phyloP scores from a whole-genome alignment of 2,113 vertebrate genomes.

The Thalassarche chlororhynchos region DNA sequence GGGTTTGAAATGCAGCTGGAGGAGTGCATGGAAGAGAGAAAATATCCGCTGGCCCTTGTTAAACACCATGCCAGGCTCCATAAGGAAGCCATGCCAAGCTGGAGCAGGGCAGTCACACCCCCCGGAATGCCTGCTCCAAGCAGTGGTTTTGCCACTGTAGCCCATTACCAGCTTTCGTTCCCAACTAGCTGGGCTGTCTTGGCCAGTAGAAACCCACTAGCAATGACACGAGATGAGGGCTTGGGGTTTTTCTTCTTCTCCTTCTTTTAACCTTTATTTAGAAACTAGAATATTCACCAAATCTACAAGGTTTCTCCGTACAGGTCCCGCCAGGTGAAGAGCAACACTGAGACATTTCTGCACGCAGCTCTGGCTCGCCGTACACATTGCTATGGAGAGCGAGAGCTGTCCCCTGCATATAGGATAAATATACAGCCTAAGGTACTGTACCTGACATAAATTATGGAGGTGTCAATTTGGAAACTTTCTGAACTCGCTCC shows the following conservation, averaged over 20 bases:
- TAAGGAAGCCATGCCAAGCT: not conserved
- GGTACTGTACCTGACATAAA: not conserved
- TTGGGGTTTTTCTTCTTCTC: not conserved
- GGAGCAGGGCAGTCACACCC: not conserved
- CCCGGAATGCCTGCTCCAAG: not conserved
- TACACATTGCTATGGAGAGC: not conserved
- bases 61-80: rapidly evolving
- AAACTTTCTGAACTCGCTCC: not conserved
- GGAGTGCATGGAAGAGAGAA: not conserved
- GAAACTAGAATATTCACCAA: constrained; percentile 29
- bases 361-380: rapidly evolving
- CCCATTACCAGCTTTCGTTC: not conserved
- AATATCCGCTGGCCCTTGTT: not conserved
- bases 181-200: not conserved
- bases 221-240: not conserved
- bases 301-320: not conserved
- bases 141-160: not conserved
- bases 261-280: constrained; percentile 62
- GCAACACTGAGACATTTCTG: not conserved
- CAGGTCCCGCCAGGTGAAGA: constrained; percentile 12
- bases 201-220: not conserved
- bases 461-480: not conserved
- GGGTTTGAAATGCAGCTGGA: not conserved
- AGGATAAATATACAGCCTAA: not conserved
- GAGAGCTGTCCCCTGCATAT: not conserved